Base-by-base conservation (phyloP, 2,888 invertebrate species). In the Criorhina ranunculi region DNA sequence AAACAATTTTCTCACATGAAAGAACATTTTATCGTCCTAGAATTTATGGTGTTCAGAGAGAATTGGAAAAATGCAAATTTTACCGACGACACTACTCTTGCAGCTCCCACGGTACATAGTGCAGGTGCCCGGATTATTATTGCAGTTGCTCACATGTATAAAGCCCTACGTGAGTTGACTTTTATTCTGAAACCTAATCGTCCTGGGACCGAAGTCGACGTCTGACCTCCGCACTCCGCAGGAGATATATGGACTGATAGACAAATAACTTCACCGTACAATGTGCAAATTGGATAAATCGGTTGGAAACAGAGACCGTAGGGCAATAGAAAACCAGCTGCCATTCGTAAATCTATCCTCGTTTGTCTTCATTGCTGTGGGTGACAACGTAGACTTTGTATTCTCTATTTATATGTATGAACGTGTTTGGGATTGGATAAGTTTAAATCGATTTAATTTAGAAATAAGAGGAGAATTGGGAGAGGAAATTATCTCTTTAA, bases 61-160 rank as follows among this genome's bases (percentile, higher is more conserved):
- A 70, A 78, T 78, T 78, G 70, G 62, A 70, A 55, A 70, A 70
- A 78, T 70, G 78, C 78, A 78, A 78, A 78, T 78, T n/a, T 78
- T 62, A 64, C 51, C 15, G 33, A 31, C 15, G 64, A 24, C 46
- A 37, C 11, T 7, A 42, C 40, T 42, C 29, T n/a, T 35, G 19
- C 24, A 12, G 15, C 9, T n/a, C n/a, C n/a, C n/a, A n/a, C n/a
- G n/a, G n/a, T n/a, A n/a, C 17, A 33, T 11, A 29, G 35, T 66
- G 35, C 67, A 53, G 53, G 67, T 69, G 44, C 8, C 51, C 19
- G n/a, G n/a, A 8, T n/a, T 31, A 46, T 44, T 9, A 24, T 8
- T 67, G 66, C 53, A 31, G 11, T 40, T 53, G 29, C 15, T 53
- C 29, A 3, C 37, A 31, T 31, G 33, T 17, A 33, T 17, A 49